These are phyloP conservation scores for Lepidocyrtinus sp. DNA, from an alignment of 2,888 invertebrate species.

Conservation along the genomic window DNA sequence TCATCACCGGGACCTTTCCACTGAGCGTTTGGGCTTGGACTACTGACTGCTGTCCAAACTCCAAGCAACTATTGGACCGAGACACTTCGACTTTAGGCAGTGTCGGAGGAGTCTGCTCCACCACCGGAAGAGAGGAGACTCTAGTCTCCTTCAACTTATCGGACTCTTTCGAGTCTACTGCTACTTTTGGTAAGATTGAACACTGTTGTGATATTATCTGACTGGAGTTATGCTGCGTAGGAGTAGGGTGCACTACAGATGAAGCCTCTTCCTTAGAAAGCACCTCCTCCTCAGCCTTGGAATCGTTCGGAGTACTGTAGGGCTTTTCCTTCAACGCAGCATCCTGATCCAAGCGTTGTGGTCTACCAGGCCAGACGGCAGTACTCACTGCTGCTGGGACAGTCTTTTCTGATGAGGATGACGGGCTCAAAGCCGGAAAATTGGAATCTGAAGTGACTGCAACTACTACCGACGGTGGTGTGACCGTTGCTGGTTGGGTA, in stretches of 20 bases:
- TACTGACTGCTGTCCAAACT: conserved; percentile 2
- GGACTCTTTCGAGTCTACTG: not conserved
- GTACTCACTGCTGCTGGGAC: conserved; percentile 4
- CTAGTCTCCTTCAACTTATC: not conserved
- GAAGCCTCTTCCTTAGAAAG: not conserved
- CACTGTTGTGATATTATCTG: conserved; percentile 22
- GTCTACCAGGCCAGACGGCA: conserved; percentile 50
- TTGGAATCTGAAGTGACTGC: conserved; percentile 27
- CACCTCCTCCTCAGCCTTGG: conserved; percentile 14
- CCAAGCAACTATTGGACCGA: not conserved
- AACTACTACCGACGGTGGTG: not conserved
- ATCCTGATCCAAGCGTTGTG: conserved; percentile 27
- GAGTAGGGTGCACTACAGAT: conserved; percentile 9
- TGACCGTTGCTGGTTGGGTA: not conserved
- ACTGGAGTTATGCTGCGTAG: not conserved
- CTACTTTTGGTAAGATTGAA: conserved; percentile 21
- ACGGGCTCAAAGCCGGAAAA: conserved; percentile 47
- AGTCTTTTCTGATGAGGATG: conserved; percentile 43
- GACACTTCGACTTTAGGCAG: not conserved
- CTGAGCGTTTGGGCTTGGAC: not conserved
- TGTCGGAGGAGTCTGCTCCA: not conserved
- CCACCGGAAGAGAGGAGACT: too few species aligned
- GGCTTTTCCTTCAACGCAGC: conserved; percentile 11
- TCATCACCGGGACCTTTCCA: not conserved
- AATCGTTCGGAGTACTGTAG: not conserved